Percentiles rank a stretch among this genome's conserved stretches.
phyloP scores from a whole-genome alignment of 1,140 invertebrate genomes.

The Galleria mellonella region DNA sequence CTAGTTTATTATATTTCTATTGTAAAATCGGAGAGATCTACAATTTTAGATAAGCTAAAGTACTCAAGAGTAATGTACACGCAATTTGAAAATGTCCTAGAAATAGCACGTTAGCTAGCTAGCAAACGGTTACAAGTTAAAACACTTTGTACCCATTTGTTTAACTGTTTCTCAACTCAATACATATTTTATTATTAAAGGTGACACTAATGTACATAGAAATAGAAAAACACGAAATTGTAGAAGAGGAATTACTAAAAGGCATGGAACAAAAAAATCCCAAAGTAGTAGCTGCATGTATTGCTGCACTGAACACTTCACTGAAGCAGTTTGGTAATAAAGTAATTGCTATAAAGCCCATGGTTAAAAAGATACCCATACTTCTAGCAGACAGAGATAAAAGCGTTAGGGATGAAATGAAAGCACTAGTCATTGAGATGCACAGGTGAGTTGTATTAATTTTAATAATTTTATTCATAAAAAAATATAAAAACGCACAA shows the following conservation, averaged over 20 bases:
- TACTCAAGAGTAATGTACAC: no score
- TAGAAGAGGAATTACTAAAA: constrained; percentile 93
- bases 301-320: constrained; percentile 83
- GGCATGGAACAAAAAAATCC: constrained; percentile 97
- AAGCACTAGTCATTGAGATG: constrained; percentile 91
- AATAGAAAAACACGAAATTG: constrained; percentile 95
- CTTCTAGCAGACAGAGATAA: constrained; percentile 95
- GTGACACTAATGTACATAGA: constrained; percentile 95
- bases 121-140: no score
- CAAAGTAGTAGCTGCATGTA: constrained; percentile 92
- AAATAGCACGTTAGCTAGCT: no score
- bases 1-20: no score
- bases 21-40: no score
- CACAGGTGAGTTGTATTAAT: constrained; percentile 79
- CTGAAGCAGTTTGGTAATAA: constrained; percentile 94
- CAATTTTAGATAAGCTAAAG: no score
- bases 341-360: constrained; percentile 90
- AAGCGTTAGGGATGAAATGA: constrained; percentile 92
- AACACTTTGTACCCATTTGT: no score
- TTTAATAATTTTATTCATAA: no score
- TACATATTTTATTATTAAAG: constrained; percentile 4
- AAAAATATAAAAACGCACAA: no score
- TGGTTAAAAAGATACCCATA: constrained; percentile 90
- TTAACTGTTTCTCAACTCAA: no score
- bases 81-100: no score